Percentiles rank a stretch among this genome's conserved stretches.
Evolutionary conservation across 1,140 invertebrate genomes (phyloP).

Genomic region (Drosophila bocqueti): DNA sequence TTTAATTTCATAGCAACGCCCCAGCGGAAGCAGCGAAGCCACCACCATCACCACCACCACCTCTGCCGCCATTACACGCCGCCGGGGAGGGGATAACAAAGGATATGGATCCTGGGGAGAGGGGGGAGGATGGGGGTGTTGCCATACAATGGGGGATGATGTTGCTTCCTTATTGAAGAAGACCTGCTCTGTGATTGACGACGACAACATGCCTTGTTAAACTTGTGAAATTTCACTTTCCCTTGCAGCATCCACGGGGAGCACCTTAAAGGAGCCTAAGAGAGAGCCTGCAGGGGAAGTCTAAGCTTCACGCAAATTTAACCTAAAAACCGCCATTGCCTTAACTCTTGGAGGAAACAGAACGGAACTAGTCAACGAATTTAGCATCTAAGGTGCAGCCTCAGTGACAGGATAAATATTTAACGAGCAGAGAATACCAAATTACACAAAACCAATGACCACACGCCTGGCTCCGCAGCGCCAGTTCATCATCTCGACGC

Average conservation of each 20-base stretch:
- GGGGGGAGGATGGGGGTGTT: background rate
- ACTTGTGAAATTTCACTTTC: slow-evolving; percentile 44
- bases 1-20: slow-evolving; percentile 85
- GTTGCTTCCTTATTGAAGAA: slow-evolving; percentile 27
- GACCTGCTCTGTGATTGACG: slow-evolving; percentile 38
- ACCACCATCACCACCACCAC: slow-evolving; percentile 31
- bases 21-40: slow-evolving; percentile 63
- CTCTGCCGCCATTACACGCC: slow-evolving; percentile 4
- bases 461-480: slow-evolving; percentile 78
- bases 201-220: slow-evolving; percentile 36
- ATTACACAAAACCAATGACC: slow-evolving; percentile 71
- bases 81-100: slow-evolving; percentile 36
- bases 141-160: slow-evolving; percentile 17
- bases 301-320: slow-evolving; percentile 7
- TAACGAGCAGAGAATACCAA: background rate
- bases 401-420: background rate
- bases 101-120: slow-evolving; percentile 11
- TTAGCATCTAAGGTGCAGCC: slow-evolving; percentile 56
- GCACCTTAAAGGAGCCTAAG: slow-evolving; percentile 30
- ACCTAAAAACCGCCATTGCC: slow-evolving; percentile 70
- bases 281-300: background rate
- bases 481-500: slow-evolving; percentile 79
- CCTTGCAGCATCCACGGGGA: slow-evolving; percentile 50
- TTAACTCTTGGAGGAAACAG: slow-evolving; percentile 42
- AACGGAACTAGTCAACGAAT: slow-evolving; percentile 66